Evolutionary conservation across 2,113 vertebrate genomes (phyloP), one percentile per base, ranked within the genome.

Genomic region (Capricornis sumatraensis): DNA sequence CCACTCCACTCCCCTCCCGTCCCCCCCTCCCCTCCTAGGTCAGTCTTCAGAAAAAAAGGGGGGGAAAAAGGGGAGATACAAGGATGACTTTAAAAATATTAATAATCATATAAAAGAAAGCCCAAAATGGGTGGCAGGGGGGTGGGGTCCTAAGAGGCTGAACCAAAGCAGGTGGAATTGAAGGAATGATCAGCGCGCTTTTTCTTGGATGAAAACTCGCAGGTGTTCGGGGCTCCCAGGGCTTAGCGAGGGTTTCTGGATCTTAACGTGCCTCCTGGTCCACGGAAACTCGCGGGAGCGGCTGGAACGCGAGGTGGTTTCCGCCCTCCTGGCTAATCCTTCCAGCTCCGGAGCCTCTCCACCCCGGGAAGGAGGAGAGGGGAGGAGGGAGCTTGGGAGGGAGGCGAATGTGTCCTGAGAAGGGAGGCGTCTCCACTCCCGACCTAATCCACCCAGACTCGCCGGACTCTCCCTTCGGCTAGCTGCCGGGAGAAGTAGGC

Each of bases 1-100:
- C 98, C 98, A 95, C 99, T 85, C 95, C 98, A 97, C 98, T 98
- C 98, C 97, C 98, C 98, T 99, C 98, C 98, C 62, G 98, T 97
- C 96, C 91, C 98, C 97, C 95, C 86, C 67, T 50, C 74, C 10
- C 52, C 64, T 36, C 64, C 64, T 36, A 71, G 64, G 86, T 45
- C 60, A 93, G 81, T 64, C 96, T 97, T 93, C 96, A 95, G 92
- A 96, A 14, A 95, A 82, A 82, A 58, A n/a, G 6, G 5, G 5
- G 60, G 52, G 57, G 10, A 0, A 45, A 62, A 8, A 4, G 28
- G 28, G 15, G 58, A 52, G 19, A 93, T 74, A 15, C 2, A 84
- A 60, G 47, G 45, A 43, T 45, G 81, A 58, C 21, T 81, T 67
- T 21, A 1, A 64, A 86, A 84, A 92, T 91, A 74, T 60, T 71